Base-by-base conservation (phyloP, 2,888 invertebrate species). In the Xanthia icteritia region DNA sequence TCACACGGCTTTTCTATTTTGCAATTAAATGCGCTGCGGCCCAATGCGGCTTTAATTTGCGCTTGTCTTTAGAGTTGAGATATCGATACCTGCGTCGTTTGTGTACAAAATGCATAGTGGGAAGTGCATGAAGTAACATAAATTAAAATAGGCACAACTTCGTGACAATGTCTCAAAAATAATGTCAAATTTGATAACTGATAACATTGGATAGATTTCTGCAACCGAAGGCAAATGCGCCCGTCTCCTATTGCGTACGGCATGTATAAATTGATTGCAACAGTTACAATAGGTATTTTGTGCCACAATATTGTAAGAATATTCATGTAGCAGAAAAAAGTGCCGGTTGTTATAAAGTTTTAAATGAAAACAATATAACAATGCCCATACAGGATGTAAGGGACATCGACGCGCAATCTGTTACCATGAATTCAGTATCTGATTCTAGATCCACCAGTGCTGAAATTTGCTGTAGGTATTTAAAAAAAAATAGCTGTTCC, bases 251-350 rank as follows among this genome's bases (percentile, higher is more conserved):
- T 63, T 48, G 58, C 61, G 42, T 67, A 58, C 66, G n/a, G 31
- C 68, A 64, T 60, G 36, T 60, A 72, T 61, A 54, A 31, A 45
- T 65, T 54, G 13, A 39, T 71, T 39, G 58, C 60, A 82, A 74
- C 31, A 71, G 27, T 63, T 68, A 66, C 39, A 64, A n/a, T 68
- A 63, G 27, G 36, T 64, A 54, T 31, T 61, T 76, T 82, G 69
- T 72, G 51, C 13, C 58, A 39, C 65, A 67, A 64, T 66, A 76
- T 75, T 87, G 81, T 85, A 78, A 79, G 73, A 73, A 65, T 42
- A 79, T 84, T 36, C 31, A 65, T 68, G 23, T 36, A 74, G 42
- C 27, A 56, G 23, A 42, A 23, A 23, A 39, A 61, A 60, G 36
- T 65, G 31, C 58, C 11, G 54, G 64, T 81, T 65, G 54, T 78